These are phyloP conservation scores for Listrodromus nycthemerus DNA, from an alignment of 2,888 invertebrate genomes.

Conservation along the genomic window DNA sequence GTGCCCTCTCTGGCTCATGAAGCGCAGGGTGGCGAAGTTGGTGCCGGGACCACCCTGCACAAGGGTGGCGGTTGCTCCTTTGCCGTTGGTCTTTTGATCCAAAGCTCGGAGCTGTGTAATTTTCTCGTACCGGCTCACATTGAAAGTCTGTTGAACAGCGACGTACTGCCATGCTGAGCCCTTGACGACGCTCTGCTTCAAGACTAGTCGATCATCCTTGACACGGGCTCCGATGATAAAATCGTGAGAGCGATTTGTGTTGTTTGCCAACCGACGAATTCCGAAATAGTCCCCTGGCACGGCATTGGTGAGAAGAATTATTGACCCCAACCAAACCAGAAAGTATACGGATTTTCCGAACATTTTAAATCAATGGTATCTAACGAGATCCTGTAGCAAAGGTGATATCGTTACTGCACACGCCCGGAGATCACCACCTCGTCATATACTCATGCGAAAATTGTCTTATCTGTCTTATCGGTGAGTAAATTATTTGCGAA, in stretches of 20 bases:
- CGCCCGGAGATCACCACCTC: not conserved
- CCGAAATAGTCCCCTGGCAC: not conserved
- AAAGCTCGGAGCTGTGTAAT: conserved; percentile 79
- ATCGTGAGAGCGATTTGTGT: conserved; percentile 70
- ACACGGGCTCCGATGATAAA: conserved; percentile 76
- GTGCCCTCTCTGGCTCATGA: conserved; percentile 84
- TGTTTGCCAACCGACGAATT: too few relatives aligned
- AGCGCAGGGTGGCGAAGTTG: conserved; percentile 80
- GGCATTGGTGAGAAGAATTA: not conserved
- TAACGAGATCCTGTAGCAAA: not conserved
- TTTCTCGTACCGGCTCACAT: conserved; percentile 69
- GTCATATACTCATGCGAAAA: not conserved
- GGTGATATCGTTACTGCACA: not conserved
- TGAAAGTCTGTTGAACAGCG: conserved; percentile 72
- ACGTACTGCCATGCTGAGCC: conserved; percentile 65
- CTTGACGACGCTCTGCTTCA: conserved; percentile 72
- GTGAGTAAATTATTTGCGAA: conserved; percentile 16
- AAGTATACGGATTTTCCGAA: not conserved
- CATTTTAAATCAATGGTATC: not conserved
- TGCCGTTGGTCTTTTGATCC: conserved; percentile 84
- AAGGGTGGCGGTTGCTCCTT: conserved; percentile 81
- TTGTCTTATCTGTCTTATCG: conserved; percentile 19
- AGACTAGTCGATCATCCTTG: conserved; percentile 53
- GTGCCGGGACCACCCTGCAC: conserved; percentile 83
- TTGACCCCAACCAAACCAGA: not conserved